phyloP scores from a whole-genome alignment of 1,140 invertebrate genomes.

The Zaprionus gabonicus region DNA sequence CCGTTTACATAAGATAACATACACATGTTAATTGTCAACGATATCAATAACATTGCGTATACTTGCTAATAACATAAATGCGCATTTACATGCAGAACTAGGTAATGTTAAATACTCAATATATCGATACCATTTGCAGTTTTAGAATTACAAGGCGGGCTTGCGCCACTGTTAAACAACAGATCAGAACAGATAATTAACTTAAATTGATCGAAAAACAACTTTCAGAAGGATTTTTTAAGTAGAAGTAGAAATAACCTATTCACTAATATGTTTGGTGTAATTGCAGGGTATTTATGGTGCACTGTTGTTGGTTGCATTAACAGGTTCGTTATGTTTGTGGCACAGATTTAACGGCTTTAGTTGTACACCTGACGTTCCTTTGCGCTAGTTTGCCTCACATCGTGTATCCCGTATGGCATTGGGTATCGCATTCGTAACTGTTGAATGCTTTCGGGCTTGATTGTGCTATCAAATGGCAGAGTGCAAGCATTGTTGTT shows the following conservation, averaged over 20 bases:
- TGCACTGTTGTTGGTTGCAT: not conserved
- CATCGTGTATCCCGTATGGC: not conserved
- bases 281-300: not conserved
- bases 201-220: not conserved
- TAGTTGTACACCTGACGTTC: conserved; percentile 31
- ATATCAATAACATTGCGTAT: no score
- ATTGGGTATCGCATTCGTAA: conserved; percentile 25
- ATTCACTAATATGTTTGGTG: not conserved
- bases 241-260: no score
- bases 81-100: no score
- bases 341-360: conserved; percentile 32
- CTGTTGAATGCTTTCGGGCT: conserved; percentile 52
- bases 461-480: conserved; percentile 61
- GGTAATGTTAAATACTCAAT: no score
- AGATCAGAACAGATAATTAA: not conserved
- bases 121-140: no score
- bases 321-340: conserved; percentile 28
- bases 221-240: no score
- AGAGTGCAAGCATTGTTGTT: conserved; percentile 25
- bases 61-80: no score
- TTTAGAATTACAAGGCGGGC: no score
- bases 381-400: not conserved
- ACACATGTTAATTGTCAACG: no score
- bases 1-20: no score
- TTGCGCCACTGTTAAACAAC: no score